Conservation (phyloP, 2,888 invertebrate species). For the Pollenia labialis region DNA sequence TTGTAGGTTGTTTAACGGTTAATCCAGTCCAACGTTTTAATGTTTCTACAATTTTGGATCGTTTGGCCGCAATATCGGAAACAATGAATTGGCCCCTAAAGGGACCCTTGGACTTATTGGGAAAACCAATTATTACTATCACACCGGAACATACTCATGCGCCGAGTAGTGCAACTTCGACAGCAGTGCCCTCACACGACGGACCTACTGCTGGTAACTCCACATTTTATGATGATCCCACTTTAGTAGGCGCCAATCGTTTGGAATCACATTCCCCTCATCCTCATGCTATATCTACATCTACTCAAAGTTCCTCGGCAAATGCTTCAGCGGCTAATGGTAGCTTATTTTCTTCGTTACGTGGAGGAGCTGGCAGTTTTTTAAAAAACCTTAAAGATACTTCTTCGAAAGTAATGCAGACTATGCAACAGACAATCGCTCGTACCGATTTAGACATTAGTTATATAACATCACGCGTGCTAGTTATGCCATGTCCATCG, state of each 20-base stretch:
- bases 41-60: slow-evolving; percentile 92
- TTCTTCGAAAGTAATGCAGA: slow-evolving; percentile 98
- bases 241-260: slow-evolving; percentile 66
- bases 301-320: slow-evolving; percentile 67
- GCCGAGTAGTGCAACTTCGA: slow-evolving; percentile 62
- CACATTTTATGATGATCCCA: slow-evolving; percentile 78
- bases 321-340: slow-evolving; percentile 79
- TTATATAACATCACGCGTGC: slow-evolving; percentile 94
- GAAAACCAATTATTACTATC: slow-evolving; percentile 81
- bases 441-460: slow-evolving; percentile 95
- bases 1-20: slow-evolving; percentile 88
- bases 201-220: slow-evolving; percentile 75
- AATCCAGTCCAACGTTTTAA: slow-evolving; percentile 93
- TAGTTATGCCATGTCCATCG: slow-evolving; percentile 97
- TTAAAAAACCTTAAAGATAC: slow-evolving; percentile 98
- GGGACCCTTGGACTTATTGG: slow-evolving; percentile 87
- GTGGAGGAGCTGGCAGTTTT: slow-evolving; percentile 96
- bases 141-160: slow-evolving; percentile 76
- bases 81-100: slow-evolving; percentile 92
- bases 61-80: slow-evolving; percentile 94
- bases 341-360: slow-evolving; percentile 93
- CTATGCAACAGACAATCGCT: slow-evolving; percentile 96
- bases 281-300: slow-evolving; percentile 55
- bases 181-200: slow-evolving; percentile 37
- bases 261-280: slow-evolving; percentile 65